Percentiles rank a stretch among this genome's conserved stretches.
These are phyloP conservation scores for Pangasius larnaudii DNA, from an alignment of 2,797 vertebrate species.

Conservation along the genomic window DNA sequence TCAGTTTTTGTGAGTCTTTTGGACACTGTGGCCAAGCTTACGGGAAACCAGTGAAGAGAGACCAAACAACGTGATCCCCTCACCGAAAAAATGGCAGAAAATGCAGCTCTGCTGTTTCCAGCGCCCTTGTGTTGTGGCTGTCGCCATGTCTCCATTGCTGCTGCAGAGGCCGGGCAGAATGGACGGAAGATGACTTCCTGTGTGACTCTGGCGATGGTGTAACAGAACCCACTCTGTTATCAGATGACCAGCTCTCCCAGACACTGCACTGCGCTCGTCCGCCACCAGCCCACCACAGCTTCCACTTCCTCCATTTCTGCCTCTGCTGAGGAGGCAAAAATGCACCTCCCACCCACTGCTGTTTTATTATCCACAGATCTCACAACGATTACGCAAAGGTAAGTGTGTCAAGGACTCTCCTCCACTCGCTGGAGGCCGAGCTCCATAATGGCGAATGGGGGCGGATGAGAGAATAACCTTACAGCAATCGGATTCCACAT, in stretches of 20 bases:
- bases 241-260: constrained; percentile 82
- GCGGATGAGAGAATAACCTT: constrained; percentile 53
- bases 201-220: constrained; percentile 77
- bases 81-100: constrained; percentile 41
- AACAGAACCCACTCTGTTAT: constrained; percentile 86
- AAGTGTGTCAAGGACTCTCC: constrained; percentile 63
- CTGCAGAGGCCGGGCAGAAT: constrained; percentile 47
- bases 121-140: constrained; percentile 46
- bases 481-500: constrained; percentile 48
- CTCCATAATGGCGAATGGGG: constrained; percentile 46
- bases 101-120: constrained; percentile 31
- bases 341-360: constrained; percentile 48
- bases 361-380: constrained; percentile 48
- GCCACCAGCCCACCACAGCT: constrained; percentile 66
- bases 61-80: constrained; percentile 40
- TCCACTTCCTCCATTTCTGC: constrained; percentile 75
- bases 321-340: constrained; percentile 70
- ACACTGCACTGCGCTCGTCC: constrained; percentile 67
- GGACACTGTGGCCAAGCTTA: constrained; percentile 47
- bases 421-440: constrained; percentile 45
- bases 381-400: constrained; percentile 47
- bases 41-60: constrained; percentile 52
- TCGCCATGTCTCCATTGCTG: constrained; percentile 36
- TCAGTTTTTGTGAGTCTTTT: constrained; percentile 39
- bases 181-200: constrained; percentile 76